Percentiles rank a stretch among this genome's conserved stretches.
These are phyloP conservation scores for Clostera curtula DNA, from an alignment of 2,888 invertebrate genomes.

Conservation along the genomic window DNA sequence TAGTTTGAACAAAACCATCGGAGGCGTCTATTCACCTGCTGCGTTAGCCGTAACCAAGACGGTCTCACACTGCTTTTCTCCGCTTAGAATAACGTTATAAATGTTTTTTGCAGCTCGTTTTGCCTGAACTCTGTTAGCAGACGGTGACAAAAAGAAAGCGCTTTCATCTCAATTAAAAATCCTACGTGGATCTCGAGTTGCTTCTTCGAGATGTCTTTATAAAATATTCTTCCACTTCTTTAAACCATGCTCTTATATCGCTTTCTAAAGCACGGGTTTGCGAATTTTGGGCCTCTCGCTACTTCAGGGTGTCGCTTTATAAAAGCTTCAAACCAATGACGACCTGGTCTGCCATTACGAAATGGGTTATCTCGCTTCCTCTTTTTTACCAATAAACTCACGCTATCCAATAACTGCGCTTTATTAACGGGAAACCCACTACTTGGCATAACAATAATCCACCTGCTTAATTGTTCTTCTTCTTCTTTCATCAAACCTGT, in stretches of 20 bases:
- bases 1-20: constrained; percentile 7
- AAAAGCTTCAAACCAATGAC: constrained; percentile 9
- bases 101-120: constrained; percentile 7
- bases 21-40: constrained; percentile 9
- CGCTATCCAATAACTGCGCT: too few relatives aligned
- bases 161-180: constrained; percentile 10
- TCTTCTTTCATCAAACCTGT: too few relatives aligned
- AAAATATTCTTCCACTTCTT: constrained; percentile 3
- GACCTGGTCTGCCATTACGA: too few relatives aligned
- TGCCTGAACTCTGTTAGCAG: constrained; percentile 6
- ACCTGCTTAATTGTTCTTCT: too few relatives aligned
- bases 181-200: constrained; percentile 4
- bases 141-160: constrained; percentile 8
- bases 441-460: too few relatives aligned
- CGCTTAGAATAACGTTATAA: constrained; percentile 6
- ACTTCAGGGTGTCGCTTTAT: constrained; percentile 8
- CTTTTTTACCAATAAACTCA: too few relatives aligned
- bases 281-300: constrained; percentile 7
- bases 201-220: constrained; percentile 1
- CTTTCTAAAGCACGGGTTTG: constrained; percentile 3
- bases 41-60: constrained; percentile 8
- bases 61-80: constrained; percentile 9
- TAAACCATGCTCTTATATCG: constrained; percentile 3
- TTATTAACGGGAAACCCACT: too few relatives aligned
- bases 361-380: too few relatives aligned